Percentiles rank a stretch among this genome's conserved stretches.
Conservation (phyloP, 2,888 invertebrate species). For the Pyralis farinalis region DNA sequence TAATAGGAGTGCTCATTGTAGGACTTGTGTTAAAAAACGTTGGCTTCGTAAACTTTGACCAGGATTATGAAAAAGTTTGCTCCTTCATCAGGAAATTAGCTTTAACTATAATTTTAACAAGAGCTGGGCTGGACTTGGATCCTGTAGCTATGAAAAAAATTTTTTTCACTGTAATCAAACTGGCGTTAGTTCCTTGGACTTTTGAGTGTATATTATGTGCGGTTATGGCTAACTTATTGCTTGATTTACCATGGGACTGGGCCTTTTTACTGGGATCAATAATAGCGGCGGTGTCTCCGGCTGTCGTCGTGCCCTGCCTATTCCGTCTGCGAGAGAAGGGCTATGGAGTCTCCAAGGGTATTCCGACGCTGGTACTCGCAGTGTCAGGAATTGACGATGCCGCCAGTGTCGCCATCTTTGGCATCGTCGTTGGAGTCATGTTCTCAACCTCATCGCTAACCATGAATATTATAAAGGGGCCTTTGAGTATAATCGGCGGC, state of each 20-base stretch:
- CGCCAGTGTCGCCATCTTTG: conserved; percentile 95
- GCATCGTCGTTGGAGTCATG: conserved; percentile 93
- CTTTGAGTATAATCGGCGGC: conserved; percentile 89
- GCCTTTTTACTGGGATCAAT: conserved; percentile 90
- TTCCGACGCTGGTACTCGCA: conserved; percentile 97
- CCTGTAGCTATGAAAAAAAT: conserved; percentile 91
- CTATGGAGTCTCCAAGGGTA: conserved; percentile 96
- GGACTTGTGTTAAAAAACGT: conserved; percentile 88
- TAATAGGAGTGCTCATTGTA: conserved; percentile 93
- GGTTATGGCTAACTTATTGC: conserved; percentile 85
- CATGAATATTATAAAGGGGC: conserved; percentile 82
- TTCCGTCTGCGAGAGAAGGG: conserved; percentile 92
- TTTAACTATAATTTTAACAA: conserved; percentile 93
- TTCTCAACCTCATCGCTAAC: conserved; percentile 88
- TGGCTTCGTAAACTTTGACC: conserved; percentile 86
- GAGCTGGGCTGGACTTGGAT: conserved; percentile 97
- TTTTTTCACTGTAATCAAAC: conserved; percentile 90
- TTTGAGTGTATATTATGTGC: conserved; percentile 88
- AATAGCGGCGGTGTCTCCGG: conserved; percentile 96
- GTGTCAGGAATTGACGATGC: conserved; percentile 98
- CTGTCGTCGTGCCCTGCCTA: conserved; percentile 97
- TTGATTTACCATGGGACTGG: conserved; percentile 93
- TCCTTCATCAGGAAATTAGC: conserved; percentile 92
- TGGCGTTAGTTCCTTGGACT: conserved; percentile 93
- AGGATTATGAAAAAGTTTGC: conserved; percentile 83